Conservation (phyloP, 2,888 invertebrate genomes). For the Drosophila neoperkinsi region DNA sequence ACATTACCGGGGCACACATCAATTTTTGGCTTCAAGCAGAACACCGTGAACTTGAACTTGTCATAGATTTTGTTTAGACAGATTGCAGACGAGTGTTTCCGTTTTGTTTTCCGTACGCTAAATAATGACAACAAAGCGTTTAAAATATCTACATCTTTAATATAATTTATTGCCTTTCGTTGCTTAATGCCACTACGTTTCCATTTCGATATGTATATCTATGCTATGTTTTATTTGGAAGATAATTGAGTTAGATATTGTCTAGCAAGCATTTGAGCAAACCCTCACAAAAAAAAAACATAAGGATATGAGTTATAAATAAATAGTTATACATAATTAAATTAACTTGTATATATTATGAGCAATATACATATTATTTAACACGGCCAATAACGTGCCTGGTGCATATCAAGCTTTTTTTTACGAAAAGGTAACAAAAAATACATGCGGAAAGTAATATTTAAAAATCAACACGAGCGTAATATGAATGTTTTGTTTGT, state of each 20-base stretch:
- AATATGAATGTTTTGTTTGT: slow-evolving; percentile 53
- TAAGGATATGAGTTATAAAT: slow-evolving; percentile 33
- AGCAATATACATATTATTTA: slow-evolving; percentile 31
- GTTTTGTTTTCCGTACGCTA: slow-evolving; percentile 14
- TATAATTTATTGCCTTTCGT: slow-evolving; percentile 69
- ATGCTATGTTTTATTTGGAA: slow-evolving; percentile 69
- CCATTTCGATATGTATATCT: slow-evolving; percentile 72
- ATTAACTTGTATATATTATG: slow-evolving; percentile 48
- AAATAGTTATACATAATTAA: slow-evolving; percentile 36
- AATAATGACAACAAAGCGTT: slow-evolving; percentile 9
- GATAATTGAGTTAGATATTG: slow-evolving; percentile 69
- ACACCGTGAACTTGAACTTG: slow-evolving; percentile 84
- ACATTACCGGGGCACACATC: slow-evolving; percentile 63
- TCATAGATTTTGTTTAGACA: slow-evolving; percentile 52
- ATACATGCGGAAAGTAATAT: slow-evolving; percentile 80
- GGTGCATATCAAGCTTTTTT: slow-evolving; percentile 8
- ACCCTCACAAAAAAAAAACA: slow-evolving; percentile 60
- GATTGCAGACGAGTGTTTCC: slow-evolving; percentile 56
- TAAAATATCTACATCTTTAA: slow-evolving; percentile 52
- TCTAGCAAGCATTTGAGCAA: slow-evolving; percentile 63
- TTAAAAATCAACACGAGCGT: slow-evolving; percentile 77
- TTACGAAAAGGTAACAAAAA: slow-evolving; percentile 61
- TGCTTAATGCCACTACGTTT: slow-evolving; percentile 67
- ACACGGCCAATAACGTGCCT: slow-evolving; percentile 13
- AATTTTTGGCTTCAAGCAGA: slow-evolving; percentile 46